A percentile compares a stretch with the other conserved stretches of the same genome.
phyloP scores from a whole-genome alignment of 2,113 vertebrate genomes.

The Amphiprion percula region DNA sequence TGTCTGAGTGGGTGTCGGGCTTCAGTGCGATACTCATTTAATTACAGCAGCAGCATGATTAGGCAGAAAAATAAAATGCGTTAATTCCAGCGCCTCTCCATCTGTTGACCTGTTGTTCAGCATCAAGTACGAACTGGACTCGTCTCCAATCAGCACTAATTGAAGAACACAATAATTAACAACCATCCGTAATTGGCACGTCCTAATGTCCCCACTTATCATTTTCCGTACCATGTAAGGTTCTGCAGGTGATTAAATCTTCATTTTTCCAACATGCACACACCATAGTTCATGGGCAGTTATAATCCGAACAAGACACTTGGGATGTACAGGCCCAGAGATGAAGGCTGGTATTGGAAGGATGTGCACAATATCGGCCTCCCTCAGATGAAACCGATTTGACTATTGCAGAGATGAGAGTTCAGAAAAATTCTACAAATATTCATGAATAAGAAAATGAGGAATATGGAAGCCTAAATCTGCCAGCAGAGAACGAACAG shows the following conservation, averaged over 20 bases:
- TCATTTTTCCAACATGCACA: neutral
- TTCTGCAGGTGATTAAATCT: constrained; percentile 46
- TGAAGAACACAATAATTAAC: constrained; percentile 64
- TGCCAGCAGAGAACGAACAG: too few relatives aligned
- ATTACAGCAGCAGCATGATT: constrained; percentile 35
- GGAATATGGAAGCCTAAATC: too few relatives aligned
- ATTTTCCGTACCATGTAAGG: constrained; percentile 29
- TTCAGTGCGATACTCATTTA: constrained; percentile 22
- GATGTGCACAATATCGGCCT: neutral
- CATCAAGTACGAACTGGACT: constrained; percentile 30
- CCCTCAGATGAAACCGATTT: neutral
- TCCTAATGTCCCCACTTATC: constrained; percentile 49
- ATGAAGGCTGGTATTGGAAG: too few relatives aligned
- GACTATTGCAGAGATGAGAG: too few relatives aligned
- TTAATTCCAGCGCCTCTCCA: neutral
- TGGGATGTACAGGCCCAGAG: neutral
- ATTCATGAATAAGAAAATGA: too few relatives aligned
- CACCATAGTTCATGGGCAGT: constrained; percentile 17
- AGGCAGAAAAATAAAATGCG: neutral
- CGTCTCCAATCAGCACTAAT: constrained; percentile 56
- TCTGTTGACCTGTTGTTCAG: constrained; percentile 41
- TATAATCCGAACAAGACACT: neutral
- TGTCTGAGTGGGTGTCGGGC: constrained; percentile 44
- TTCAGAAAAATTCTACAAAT: too few relatives aligned
- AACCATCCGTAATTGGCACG: constrained; percentile 36